Conservation (phyloP, 2,797 vertebrate species). For the Apogon talboti region DNA sequence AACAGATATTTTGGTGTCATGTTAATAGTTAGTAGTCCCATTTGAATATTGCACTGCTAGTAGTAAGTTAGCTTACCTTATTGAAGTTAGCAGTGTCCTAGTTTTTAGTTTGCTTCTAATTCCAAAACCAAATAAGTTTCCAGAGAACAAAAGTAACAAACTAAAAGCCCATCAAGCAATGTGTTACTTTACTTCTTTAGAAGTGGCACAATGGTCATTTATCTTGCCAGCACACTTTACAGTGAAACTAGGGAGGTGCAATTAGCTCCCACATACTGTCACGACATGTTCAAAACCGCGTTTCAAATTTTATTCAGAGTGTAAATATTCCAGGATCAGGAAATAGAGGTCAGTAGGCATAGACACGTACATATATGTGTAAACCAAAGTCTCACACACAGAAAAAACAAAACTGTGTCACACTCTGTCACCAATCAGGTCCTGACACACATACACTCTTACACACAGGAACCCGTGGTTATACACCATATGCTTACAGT, state of each 20-base stretch:
- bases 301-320: constrained; percentile 41
- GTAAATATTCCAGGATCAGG: constrained; percentile 38
- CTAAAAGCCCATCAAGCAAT: constrained; percentile 25
- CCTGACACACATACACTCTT: constrained; percentile 61
- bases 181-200: constrained; percentile 40
- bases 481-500: constrained; percentile 66
- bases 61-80: background rate
- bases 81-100: background rate
- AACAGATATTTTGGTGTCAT: constrained; percentile 8
- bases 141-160: constrained; percentile 18
- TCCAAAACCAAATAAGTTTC: background rate
- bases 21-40: constrained; percentile 13
- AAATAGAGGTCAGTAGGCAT: constrained; percentile 47
- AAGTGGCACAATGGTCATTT: constrained; percentile 42
- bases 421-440: constrained; percentile 76
- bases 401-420: constrained; percentile 20
- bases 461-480: constrained; percentile 42
- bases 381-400: constrained; percentile 11
- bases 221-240: constrained; percentile 36
- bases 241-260: constrained; percentile 29
- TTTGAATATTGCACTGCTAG: background rate
- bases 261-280: constrained; percentile 50
- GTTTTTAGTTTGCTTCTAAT: constrained; percentile 9
- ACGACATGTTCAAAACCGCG: constrained; percentile 32
- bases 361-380: constrained; percentile 17